Percentiles rank a stretch among this genome's conserved stretches.
Conservation (phyloP, 2,797 vertebrate species). For the Microctenopoma steveboyesi region DNA sequence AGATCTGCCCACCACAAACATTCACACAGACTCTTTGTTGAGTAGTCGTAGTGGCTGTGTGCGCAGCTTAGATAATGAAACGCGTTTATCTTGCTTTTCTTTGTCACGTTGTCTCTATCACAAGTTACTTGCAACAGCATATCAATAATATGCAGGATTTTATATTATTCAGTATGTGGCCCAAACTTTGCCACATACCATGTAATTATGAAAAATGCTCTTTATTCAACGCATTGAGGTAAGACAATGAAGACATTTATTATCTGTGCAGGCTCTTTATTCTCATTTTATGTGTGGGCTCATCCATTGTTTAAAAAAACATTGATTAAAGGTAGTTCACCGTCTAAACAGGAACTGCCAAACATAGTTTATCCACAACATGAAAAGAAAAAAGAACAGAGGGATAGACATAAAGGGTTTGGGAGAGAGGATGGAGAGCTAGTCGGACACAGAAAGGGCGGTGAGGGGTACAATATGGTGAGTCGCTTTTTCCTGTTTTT, state of each 20-base stretch:
- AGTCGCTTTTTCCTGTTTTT: conserved; percentile 78
- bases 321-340: conserved; percentile 46
- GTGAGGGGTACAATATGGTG: conserved; percentile 44
- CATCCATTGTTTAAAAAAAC: conserved; percentile 41
- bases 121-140: conserved; percentile 27
- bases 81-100: conserved; percentile 46
- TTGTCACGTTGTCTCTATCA: conserved; percentile 56
- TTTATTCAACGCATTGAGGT: conserved; percentile 33
- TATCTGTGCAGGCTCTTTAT: conserved; percentile 43
- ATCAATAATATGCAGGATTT: conserved; percentile 63
- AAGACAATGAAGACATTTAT: conserved; percentile 68
- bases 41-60: conserved; percentile 19
- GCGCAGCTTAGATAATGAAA: conserved; percentile 47
- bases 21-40: conserved; percentile 47
- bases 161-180: conserved; percentile 46
- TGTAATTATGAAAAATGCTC: conserved; percentile 66
- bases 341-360: conserved; percentile 68
- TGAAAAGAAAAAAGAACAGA: conserved; percentile 53
- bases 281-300: conserved; percentile 52
- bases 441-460: conserved; percentile 46
- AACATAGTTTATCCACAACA: conserved; percentile 58
- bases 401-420: conserved; percentile 38
- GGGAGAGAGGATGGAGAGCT: conserved; percentile 45
- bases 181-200: conserved; percentile 46
- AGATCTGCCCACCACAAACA: conserved; percentile 51